A percentile compares a stretch with the other conserved stretches of the same genome.
Conservation (phyloP, 2,113 vertebrate species). For the Callionymus lyra region DNA sequence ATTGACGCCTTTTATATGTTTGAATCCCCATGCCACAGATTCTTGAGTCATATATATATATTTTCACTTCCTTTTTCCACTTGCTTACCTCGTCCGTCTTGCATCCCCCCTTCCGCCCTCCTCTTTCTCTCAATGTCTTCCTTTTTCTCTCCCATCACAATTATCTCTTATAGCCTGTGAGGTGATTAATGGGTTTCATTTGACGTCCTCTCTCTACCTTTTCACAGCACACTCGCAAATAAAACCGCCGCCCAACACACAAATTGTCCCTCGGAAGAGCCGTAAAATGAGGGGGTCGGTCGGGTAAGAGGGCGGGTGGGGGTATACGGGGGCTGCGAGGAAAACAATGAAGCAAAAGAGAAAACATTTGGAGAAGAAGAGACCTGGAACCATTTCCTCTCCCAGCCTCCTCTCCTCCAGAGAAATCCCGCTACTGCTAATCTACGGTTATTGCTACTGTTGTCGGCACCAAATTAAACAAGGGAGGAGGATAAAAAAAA, state of each 20-base stretch:
- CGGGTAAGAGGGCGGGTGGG: conserved; percentile 3
- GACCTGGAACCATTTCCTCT: conserved; percentile 57
- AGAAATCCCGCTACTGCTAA: conserved; percentile 70
- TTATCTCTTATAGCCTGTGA: conserved; percentile 70
- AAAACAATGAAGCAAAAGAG: conserved; percentile 65
- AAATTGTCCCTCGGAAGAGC: conserved; percentile 75
- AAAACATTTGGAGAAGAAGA: conserved; percentile 59
- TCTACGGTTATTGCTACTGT: conserved; percentile 74
- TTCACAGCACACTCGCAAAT: conserved; percentile 68
- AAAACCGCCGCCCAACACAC: conserved; percentile 65
- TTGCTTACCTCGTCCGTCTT: conserved; percentile 33
- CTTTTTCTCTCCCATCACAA: conserved; percentile 65
- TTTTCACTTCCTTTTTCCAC: conserved; percentile 41
- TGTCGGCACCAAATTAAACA: conserved; percentile 68
- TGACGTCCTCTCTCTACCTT: conserved; percentile 65
- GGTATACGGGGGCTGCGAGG: conserved; percentile 51
- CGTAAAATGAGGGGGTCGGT: conserved; percentile 50
- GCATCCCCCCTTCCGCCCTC: too few species aligned
- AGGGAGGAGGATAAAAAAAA: conserved; percentile 51
- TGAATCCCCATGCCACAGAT: conserved; percentile 41
- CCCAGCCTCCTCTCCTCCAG: conserved; percentile 54
- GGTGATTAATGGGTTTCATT: conserved; percentile 80
- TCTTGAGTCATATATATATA: conserved; percentile 67
- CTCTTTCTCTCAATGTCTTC: conserved; percentile 45
- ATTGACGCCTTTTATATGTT: conserved; percentile 48